These are phyloP conservation scores for Amphimallon solstitiale DNA, from an alignment of 2,888 invertebrate species.

Conservation along the genomic window DNA sequence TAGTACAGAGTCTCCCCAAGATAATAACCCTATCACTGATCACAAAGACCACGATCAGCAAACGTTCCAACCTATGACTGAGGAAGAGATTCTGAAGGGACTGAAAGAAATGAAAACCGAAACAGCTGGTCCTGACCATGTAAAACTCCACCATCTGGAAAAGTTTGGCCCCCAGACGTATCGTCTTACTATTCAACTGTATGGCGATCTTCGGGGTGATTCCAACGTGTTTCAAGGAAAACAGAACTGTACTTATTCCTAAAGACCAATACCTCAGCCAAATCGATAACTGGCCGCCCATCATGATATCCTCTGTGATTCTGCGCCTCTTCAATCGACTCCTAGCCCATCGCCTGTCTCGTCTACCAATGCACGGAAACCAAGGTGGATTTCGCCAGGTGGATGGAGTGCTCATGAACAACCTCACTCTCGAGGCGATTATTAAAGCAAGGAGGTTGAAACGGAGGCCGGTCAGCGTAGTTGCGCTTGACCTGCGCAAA, in stretches of 20 bases:
- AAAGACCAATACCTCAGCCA: constrained; percentile 40
- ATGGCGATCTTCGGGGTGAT: constrained; percentile 32
- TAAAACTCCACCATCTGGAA: neutral
- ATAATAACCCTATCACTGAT: constrained; percentile 17
- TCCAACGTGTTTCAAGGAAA: constrained; percentile 26
- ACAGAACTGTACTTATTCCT: constrained; percentile 35
- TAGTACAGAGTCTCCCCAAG: constrained; percentile 9
- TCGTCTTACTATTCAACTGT: constrained; percentile 35
- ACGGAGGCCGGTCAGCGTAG: constrained; percentile 53
- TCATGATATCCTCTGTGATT: constrained; percentile 49
- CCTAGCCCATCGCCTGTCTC: constrained; percentile 47
- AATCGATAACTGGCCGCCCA: constrained; percentile 49
- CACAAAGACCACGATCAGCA: neutral
- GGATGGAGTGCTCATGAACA: constrained; percentile 58
- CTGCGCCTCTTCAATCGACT: constrained; percentile 49
- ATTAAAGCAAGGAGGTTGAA: constrained; percentile 49
- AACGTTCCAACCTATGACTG: constrained; percentile 10
- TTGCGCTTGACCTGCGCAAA: constrained; percentile 59
- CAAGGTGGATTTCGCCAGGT: constrained; percentile 54
- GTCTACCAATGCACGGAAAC: constrained; percentile 44
- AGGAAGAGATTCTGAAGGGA: constrained; percentile 9
- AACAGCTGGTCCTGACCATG: constrained; percentile 37
- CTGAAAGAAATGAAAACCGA: neutral
- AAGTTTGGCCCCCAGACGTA: neutral
- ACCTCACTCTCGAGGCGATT: constrained; percentile 50